Conservation (phyloP, 64 coral and sea anemone species). For the Porites lutea region DNA sequence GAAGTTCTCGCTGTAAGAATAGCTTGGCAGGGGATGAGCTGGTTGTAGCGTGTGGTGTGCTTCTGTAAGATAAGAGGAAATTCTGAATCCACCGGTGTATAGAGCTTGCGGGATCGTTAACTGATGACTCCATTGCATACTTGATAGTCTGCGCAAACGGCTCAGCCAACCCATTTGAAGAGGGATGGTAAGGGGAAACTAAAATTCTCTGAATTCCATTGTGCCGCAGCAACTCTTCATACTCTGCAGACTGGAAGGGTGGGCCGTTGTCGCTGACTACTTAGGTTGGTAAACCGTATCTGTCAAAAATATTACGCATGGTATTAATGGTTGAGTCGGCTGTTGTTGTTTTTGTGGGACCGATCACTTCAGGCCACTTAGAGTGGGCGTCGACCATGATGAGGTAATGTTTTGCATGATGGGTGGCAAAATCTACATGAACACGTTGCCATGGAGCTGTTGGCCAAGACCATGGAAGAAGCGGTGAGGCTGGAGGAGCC, state of each 20-base stretch:
- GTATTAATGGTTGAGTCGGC: neutral
- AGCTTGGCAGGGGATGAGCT: constrained; percentile 50
- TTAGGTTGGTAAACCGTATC: neutral
- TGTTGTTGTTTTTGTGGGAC: neutral
- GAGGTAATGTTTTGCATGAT: too few relatives aligned
- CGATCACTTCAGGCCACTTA: too few relatives aligned
- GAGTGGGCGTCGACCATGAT: too few relatives aligned
- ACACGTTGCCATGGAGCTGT: too few relatives aligned
- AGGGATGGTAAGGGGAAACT: too few relatives aligned
- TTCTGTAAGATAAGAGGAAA: constrained; percentile 63
- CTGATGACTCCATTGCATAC: neutral
- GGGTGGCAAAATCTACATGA: too few relatives aligned
- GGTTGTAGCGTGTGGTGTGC: constrained; percentile 57
- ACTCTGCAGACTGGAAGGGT: constrained; percentile 39
- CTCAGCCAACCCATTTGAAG: too few relatives aligned
- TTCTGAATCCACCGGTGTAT: neutral
- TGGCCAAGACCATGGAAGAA: too few relatives aligned
- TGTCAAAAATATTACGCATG: neutral
- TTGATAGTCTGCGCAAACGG: too few relatives aligned
- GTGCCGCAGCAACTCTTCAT: neutral
- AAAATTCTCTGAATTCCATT: too few relatives aligned
- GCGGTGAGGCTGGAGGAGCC: too few relatives aligned
- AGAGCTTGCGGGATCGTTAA: neutral
- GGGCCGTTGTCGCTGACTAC: constrained; percentile 5
- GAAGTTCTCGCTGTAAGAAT: constrained; percentile 60